phyloP scores from a whole-genome alignment of 2,113 vertebrate genomes.

The Thunnus maccoyii region DNA sequence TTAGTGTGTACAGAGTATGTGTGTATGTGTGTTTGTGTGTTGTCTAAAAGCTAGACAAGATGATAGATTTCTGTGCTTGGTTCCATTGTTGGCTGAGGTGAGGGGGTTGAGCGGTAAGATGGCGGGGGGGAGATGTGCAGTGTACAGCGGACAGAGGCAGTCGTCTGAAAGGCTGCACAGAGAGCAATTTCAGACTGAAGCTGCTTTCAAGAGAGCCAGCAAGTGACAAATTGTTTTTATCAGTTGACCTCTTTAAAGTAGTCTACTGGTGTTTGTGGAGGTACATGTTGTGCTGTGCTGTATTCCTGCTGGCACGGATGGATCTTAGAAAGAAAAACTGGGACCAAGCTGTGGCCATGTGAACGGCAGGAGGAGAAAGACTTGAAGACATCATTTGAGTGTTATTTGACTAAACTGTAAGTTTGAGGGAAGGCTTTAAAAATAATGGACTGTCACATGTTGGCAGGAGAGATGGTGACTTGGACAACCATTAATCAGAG shows the following conservation, averaged over 20 bases:
- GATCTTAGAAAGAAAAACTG: background rate
- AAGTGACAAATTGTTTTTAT: slow-evolving; percentile 63
- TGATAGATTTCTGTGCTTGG: slow-evolving; percentile 30
- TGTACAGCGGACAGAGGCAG: slow-evolving; percentile 15
- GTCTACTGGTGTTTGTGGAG: slow-evolving; percentile 15
- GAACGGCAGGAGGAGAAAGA: background rate
- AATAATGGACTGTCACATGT: too few species aligned
- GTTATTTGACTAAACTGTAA: background rate
- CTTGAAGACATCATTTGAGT: background rate
- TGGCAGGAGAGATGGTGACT: too few species aligned
- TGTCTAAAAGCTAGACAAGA: background rate
- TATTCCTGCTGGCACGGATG: background rate
- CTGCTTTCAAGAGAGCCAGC: slow-evolving; percentile 41
- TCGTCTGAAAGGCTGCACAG: slow-evolving; percentile 12
- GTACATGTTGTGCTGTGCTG: background rate
- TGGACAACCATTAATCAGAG: too few species aligned
- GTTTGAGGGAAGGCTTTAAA: background rate
- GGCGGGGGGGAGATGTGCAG: slow-evolving; percentile 2
- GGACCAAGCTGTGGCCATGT: slow-evolving; percentile 5
- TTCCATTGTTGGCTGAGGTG: slow-evolving; percentile 11
- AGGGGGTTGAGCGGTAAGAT: slow-evolving; percentile 26
- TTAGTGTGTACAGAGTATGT: slow-evolving; percentile 3
- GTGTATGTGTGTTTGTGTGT: background rate
- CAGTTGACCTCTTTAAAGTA: slow-evolving; percentile 57
- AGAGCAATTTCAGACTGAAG: slow-evolving; percentile 44